phyloP scores from a whole-genome alignment of 2,888 invertebrate genomes.

The Argyra leucocephala region DNA sequence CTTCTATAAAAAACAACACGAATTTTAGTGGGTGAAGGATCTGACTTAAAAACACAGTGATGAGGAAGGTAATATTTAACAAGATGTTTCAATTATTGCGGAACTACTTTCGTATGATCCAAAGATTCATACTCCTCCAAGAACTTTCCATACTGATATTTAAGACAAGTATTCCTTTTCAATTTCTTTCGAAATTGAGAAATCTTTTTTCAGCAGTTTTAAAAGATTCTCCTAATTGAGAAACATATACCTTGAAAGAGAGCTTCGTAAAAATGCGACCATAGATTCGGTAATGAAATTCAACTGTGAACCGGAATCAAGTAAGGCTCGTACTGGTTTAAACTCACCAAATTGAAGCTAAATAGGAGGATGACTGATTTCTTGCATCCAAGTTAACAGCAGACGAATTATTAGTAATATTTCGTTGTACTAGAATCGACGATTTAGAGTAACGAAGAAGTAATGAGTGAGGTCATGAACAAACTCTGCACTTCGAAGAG shows the following conservation, averaged over 20 bases:
- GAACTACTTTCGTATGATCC: no score
- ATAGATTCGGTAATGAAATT: neutral
- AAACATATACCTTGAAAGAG: neutral
- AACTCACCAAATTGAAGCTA: no score
- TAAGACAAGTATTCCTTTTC: neutral
- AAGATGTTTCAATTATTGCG: no score
- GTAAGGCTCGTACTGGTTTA: no score
- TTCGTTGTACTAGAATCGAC: neutral
- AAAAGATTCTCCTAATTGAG: neutral
- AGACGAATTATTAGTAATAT: neutral
- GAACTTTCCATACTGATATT: conserved; percentile 15
- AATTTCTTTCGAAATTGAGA: neutral
- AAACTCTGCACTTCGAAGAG: neutral
- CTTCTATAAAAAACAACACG: conserved; percentile 9
- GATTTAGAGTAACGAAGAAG: neutral
- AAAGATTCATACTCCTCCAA: conserved; percentile 21
- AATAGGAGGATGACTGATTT: neutral
- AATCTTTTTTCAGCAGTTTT: neutral
- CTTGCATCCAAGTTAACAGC: neutral
- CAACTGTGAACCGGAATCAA: no score
- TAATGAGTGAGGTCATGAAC: neutral
- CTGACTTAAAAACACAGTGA: conserved; percentile 4
- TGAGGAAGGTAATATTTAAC: no score
- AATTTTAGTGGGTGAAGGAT: conserved; percentile 11
- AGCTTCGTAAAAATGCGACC: neutral